These are phyloP conservation scores for Myotis brandtii DNA, from an alignment of 2,113 vertebrate genomes.

Conservation along the genomic window DNA sequence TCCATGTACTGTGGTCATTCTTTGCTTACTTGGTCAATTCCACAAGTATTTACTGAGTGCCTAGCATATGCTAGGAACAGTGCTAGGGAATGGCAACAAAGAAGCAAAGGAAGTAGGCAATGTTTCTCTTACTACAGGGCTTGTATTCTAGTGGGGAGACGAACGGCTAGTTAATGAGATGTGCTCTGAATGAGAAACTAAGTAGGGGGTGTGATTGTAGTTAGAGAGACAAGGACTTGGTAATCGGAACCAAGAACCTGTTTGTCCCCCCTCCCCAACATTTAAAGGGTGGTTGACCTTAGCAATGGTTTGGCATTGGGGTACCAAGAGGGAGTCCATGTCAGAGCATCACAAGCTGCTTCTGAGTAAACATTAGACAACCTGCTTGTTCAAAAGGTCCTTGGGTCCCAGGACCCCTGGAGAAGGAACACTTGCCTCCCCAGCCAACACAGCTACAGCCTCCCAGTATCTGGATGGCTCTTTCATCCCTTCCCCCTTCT, in stretches of 20 bases:
- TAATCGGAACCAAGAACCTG: background rate
- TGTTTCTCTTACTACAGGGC: background rate
- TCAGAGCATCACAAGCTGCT: background rate
- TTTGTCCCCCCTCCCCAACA: background rate
- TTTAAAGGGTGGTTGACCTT: background rate
- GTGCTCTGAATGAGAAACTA: background rate
- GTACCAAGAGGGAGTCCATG: background rate
- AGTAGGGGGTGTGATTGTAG: background rate
- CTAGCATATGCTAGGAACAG: constrained; percentile 34
- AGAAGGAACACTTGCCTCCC: background rate
- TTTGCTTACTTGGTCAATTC: constrained; percentile 41
- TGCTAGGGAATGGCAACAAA: constrained; percentile 20
- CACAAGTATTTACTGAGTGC: constrained; percentile 45
- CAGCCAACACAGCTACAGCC: background rate
- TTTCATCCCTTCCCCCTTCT: background rate
- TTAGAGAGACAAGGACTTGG: background rate
- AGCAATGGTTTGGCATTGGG: background rate
- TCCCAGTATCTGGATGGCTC: background rate
- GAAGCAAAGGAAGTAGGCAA: background rate
- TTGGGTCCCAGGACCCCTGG: background rate
- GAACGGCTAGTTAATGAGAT: background rate
- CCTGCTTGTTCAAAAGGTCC: background rate
- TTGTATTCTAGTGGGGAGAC: background rate
- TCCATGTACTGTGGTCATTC: constrained; percentile 11
- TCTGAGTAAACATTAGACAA: background rate